phyloP scores from a whole-genome alignment of 2,888 invertebrate species.

The Xanthia icteritia region DNA sequence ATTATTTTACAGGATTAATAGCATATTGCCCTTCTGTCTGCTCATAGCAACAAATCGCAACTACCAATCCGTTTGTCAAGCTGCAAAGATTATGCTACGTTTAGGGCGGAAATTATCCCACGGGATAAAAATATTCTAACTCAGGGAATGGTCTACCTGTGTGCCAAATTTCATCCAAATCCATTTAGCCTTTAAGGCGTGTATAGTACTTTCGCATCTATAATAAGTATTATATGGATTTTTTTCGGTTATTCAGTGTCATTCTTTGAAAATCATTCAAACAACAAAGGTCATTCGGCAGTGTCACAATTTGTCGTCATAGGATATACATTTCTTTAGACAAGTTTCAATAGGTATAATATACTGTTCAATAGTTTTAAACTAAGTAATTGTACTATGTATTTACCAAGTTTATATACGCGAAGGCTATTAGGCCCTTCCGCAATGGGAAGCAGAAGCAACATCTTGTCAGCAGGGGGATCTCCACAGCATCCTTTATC shows the following conservation, averaged over 20 bases:
- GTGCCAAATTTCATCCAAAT: neutral
- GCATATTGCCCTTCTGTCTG: too few species aligned
- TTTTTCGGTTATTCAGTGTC: neutral
- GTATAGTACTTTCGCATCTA: neutral
- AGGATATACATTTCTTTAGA: constrained; percentile 14
- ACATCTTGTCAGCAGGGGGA: constrained; percentile 86
- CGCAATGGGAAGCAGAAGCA: constrained; percentile 87
- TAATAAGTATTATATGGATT: neutral
- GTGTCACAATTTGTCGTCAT: constrained; percentile 13
- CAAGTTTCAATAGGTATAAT: neutral
- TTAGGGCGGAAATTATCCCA: neutral
- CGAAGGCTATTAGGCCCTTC: constrained; percentile 85
- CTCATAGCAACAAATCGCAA: neutral
- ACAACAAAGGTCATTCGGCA: constrained; percentile 16
- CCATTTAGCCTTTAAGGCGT: neutral
- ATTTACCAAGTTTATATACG: constrained; percentile 85
- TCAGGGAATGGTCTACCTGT: neutral
- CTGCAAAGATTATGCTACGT: neutral
- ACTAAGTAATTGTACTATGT: neutral
- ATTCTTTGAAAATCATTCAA: constrained; percentile 6
- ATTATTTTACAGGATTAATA: neutral
- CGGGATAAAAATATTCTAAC: neutral
- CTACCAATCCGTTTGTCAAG: neutral
- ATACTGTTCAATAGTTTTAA: neutral
- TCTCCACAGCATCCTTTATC: constrained; percentile 83